Evolutionary conservation across 2,797 vertebrate genomes (phyloP).

Genomic region (Smutsia gigantea): DNA sequence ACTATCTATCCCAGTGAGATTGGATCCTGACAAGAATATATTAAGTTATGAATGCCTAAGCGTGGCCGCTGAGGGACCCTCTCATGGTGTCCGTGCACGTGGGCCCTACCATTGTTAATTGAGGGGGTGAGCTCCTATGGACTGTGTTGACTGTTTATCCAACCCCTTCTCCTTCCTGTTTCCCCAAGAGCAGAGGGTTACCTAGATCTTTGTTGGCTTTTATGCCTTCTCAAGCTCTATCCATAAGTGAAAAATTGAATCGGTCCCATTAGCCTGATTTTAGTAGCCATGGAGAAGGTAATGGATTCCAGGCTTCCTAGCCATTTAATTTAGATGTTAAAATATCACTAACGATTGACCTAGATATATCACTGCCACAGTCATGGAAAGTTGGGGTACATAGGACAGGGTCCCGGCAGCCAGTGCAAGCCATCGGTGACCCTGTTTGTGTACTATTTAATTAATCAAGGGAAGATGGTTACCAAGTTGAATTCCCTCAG

Average conservation of each 20-base stretch:
- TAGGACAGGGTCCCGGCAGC: not conserved
- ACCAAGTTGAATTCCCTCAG: not conserved
- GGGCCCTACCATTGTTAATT: not conserved
- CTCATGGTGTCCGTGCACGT: no score
- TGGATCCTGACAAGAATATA: slow-evolving; percentile 41
- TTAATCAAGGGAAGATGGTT: not conserved
- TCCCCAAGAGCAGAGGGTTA: not conserved
- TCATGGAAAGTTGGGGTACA: not conserved
- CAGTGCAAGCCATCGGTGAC: not conserved
- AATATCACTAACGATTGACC: slow-evolving; percentile 41
- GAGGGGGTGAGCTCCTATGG: not conserved
- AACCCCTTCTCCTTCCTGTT: not conserved
- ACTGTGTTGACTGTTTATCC: not conserved
- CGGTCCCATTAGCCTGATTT: slow-evolving; percentile 61
- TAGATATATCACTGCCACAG: slow-evolving; percentile 12
- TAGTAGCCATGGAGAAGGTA: slow-evolving; percentile 29
- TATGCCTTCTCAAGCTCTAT: not conserved
- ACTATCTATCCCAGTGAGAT: slow-evolving; percentile 8
- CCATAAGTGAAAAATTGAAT: slow-evolving; percentile 52
- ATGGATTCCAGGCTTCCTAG: not conserved
- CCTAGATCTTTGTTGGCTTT: not conserved
- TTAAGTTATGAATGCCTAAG: not conserved
- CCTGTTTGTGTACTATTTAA: not conserved
- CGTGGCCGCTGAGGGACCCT: not conserved
- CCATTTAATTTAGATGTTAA: slow-evolving; percentile 72